Percentiles rank a stretch among this genome's conserved stretches.
phyloP scores from a whole-genome alignment of 2,113 vertebrate genomes.

The Gallinago paraguaiae region DNA sequence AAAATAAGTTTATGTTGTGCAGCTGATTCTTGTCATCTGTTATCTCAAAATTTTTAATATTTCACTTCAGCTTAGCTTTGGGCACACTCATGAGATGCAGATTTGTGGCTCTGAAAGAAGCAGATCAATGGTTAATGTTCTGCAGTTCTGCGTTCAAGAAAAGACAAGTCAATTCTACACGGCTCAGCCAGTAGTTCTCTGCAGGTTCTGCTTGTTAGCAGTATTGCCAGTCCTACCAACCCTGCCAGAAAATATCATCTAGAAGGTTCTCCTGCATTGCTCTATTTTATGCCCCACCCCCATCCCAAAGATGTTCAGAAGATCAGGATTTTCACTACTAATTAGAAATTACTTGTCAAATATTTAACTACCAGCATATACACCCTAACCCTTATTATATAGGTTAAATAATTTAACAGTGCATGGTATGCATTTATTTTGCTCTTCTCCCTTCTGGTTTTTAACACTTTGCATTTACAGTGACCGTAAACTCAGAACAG shows the following conservation, averaged over 20 bases:
- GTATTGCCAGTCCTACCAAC: not conserved
- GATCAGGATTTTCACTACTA: not conserved
- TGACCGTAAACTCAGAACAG: not conserved
- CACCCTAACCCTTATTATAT: not conserved
- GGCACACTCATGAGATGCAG: not conserved
- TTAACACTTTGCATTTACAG: not conserved
- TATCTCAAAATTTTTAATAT: not conserved
- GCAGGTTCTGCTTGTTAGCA: not conserved
- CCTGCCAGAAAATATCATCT: not conserved
- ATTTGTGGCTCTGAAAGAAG: not conserved
- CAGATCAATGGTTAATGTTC: not conserved
- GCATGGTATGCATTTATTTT: not conserved
- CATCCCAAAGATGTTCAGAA: not conserved
- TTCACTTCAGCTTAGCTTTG: not conserved
- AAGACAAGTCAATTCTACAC: not conserved
- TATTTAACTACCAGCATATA: not conserved
- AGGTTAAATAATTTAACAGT: not conserved
- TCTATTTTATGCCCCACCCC: not conserved
- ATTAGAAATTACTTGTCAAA: not conserved
- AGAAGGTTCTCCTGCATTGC: not conserved
- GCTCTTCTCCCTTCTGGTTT: not conserved
- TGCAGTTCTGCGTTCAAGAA: not conserved
- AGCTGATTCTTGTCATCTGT: conserved; percentile 11
- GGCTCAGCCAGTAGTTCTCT: not conserved
- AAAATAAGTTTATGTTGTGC: not conserved